Evolutionary conservation across 2,888 invertebrate genomes (phyloP), one percentile per base, ranked within the genome.

Genomic region (Tinea semifulvella): DNA sequence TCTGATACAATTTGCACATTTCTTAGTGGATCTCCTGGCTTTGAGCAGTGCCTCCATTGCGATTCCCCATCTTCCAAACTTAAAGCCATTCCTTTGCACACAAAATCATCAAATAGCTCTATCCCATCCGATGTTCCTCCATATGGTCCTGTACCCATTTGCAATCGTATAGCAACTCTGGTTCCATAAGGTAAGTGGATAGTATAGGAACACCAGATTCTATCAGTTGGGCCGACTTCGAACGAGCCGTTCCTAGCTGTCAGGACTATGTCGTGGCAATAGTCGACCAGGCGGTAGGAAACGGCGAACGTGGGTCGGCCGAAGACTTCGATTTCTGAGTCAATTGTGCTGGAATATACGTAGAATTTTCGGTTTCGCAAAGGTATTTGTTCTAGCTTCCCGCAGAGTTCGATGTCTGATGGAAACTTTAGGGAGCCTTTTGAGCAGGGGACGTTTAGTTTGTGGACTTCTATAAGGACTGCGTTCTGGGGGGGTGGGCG

Each of bases 181-280:
- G 88, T 87, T 2, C 90, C 90, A 57, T 87, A 89, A 2, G 90
- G 89, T 53, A 90, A 64, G 57, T 88, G 87, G 44, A 90, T 86
- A 53, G 82, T 80, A 63, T 88, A 89, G 17, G 87, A 87, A 64
- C 90, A 90, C 52, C 84, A 72, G 18, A 89, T 65, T 36, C 84
- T 83, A 10, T 77, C 70, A 1, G 77, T 81, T 5, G 86, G 86
- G 52, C 84, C 84, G 60, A 88, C 75, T 61, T 85, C 85, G 72
- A 86, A 86, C 56, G 87, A 85, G 58, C 85, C 88, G 72, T 87
- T 88, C 52, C 83, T 80, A 44, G 77, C 74, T 53, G 83, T 82
- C 52, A 88, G 82, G 25, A 87, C 85, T 50, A 89, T 84, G 63
- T 89, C 87, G 61, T 89, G 88, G 56, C 90, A 90, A 61, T 86